These are phyloP conservation scores for Motacilla tschutschensis DNA, from an alignment of 2,113 vertebrate species.

Conservation along the genomic window DNA sequence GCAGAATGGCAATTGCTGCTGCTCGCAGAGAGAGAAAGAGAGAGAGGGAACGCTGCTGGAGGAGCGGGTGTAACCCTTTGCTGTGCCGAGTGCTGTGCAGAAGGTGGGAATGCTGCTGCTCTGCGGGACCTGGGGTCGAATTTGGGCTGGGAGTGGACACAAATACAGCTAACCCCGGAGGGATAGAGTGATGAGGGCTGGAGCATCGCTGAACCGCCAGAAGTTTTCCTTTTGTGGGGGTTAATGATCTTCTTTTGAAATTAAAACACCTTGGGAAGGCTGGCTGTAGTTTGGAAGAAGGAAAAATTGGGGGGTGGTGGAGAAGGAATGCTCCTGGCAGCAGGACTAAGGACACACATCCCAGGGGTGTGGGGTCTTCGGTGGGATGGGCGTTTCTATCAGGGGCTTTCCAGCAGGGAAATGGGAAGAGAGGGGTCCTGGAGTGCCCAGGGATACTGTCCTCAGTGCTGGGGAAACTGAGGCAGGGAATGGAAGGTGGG, in stretches of 20 bases:
- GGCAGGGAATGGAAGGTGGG: neutral
- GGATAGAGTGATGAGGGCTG: neutral
- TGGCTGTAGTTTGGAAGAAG: neutral
- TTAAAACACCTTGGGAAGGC: neutral
- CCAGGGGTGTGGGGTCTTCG: neutral
- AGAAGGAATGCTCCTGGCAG: neutral
- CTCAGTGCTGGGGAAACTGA: neutral
- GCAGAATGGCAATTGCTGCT: conserved; percentile 61
- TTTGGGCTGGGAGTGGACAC: neutral
- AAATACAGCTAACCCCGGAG: neutral
- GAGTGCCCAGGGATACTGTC: neutral
- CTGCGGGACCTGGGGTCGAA: neutral
- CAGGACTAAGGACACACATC: neutral
- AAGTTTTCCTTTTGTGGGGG: neutral
- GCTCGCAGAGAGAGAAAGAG: conserved; percentile 41
- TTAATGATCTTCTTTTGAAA: neutral
- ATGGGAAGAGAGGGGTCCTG: neutral
- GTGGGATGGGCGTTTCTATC: neutral
- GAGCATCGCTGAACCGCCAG: neutral
- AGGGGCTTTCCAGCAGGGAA: neutral
- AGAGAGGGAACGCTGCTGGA: conserved; percentile 23
- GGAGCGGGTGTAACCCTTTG: conserved; percentile 56
- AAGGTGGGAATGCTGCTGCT: neutral
- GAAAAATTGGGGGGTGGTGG: rapidly evolving
- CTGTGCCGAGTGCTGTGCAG: neutral